Percentiles rank a stretch among this genome's conserved stretches.
phyloP scores from a whole-genome alignment of 2,113 vertebrate species.

The Copsychus sechellarum region DNA sequence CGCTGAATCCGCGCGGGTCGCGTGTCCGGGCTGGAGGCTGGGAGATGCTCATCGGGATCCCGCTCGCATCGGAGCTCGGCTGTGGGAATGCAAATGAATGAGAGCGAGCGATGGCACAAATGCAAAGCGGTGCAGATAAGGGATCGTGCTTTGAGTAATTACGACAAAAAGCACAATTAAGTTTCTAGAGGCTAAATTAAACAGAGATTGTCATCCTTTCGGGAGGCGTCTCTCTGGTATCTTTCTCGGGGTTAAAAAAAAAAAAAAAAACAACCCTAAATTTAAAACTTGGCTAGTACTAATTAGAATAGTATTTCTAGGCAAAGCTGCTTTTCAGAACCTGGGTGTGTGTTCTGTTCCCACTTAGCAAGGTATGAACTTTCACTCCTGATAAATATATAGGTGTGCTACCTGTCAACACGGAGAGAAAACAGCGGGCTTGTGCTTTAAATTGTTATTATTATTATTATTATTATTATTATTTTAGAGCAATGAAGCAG shows the following conservation, averaged over 20 bases:
- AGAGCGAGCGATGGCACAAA: not conserved
- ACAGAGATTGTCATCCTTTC: not conserved
- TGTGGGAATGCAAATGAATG: not conserved
- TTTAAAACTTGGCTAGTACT: not conserved
- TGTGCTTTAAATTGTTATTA: not conserved
- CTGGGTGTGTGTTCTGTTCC: not conserved
- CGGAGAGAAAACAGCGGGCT: not conserved
- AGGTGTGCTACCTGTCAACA: not conserved
- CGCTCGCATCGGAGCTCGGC: not conserved
- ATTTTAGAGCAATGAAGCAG: not conserved
- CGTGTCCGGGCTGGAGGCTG: fast-evolving
- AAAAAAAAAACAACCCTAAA: not conserved
- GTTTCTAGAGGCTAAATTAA: not conserved
- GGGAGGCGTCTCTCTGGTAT: not conserved
- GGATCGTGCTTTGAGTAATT: not conserved
- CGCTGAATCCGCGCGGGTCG: fast-evolving
- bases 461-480: not conserved
- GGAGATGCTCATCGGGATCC: fast-evolving
- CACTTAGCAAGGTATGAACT: not conserved
- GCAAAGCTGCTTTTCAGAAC: not conserved
- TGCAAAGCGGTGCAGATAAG: not conserved
- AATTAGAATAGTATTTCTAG: not conserved
- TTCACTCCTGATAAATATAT: not conserved
- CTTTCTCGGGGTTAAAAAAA: not conserved
- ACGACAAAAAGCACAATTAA: not conserved